Percentiles rank a stretch among this genome's conserved stretches.
phyloP scores from a whole-genome alignment of 2,797 vertebrate genomes.

The Calcarius lapponicus region DNA sequence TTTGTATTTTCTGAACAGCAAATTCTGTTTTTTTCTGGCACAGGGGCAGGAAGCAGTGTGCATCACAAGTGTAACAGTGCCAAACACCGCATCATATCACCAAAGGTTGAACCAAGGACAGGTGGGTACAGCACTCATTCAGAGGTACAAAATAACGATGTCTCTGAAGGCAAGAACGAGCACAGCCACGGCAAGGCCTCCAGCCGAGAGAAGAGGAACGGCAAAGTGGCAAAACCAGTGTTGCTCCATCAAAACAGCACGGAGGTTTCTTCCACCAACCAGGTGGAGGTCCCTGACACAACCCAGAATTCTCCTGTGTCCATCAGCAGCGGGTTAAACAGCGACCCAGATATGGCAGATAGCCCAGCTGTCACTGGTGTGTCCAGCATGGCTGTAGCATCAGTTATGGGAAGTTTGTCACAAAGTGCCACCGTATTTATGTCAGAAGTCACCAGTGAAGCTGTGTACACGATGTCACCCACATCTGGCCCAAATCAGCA shows the following conservation, averaged over 20 bases:
- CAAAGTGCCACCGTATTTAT: conserved; percentile 95
- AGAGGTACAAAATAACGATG: conserved; percentile 98
- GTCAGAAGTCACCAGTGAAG: conserved; percentile 95
- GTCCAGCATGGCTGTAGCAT: conserved; percentile 92
- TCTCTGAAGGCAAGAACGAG: conserved; percentile 97
- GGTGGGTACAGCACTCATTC: conserved; percentile 91
- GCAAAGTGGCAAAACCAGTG: conserved; percentile 94
- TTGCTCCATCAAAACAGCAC: conserved; percentile 98
- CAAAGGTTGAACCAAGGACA: conserved; percentile 95
- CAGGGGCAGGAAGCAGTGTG: conserved; percentile 97
- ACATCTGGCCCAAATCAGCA: conserved; percentile 91
- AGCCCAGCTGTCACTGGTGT: conserved; percentile 95
- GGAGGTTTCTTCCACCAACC: conserved; percentile 98
- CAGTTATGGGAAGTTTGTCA: conserved; percentile 94
- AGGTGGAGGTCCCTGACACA: conserved; percentile 98
- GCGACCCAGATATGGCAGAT: conserved; percentile 95
- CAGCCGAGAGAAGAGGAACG: conserved; percentile 93
- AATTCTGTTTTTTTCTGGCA: not conserved
- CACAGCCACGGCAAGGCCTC: conserved; percentile 85
- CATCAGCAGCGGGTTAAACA: conserved; percentile 98
- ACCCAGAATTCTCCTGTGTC: conserved; percentile 99
- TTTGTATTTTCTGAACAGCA: not conserved
- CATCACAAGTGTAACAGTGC: conserved; percentile 99
- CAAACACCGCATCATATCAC: conserved; percentile 99
- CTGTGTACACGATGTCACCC: conserved; percentile 97